Evolutionary conservation across 1,140 invertebrate species (phyloP).

Genomic region (Diachasmimorpha longicaudata): DNA sequence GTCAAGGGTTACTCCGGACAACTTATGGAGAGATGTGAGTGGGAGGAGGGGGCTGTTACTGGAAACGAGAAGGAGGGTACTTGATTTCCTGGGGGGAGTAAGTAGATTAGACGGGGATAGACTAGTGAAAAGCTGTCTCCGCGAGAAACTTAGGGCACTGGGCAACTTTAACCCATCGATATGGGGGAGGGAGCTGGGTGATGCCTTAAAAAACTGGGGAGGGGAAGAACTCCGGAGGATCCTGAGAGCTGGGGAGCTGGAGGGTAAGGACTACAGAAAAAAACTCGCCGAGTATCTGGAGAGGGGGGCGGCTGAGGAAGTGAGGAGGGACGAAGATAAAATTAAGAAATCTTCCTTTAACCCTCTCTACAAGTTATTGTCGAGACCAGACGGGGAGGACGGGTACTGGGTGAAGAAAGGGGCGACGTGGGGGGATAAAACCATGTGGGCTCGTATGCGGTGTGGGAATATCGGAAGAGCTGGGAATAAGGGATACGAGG

Average conservation of each 20-base stretch:
- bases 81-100: background rate
- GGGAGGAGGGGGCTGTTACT: background rate
- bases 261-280: background rate
- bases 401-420: no score
- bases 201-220: background rate
- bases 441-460: no score
- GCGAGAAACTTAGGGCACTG: conserved; percentile 5
- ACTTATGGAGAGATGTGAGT: background rate
- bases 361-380: no score
- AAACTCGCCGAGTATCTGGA: no score
- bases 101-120: conserved; percentile 6
- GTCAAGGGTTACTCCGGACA: background rate
- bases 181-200: background rate
- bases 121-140: conserved; percentile 5
- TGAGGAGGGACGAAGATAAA: no score
- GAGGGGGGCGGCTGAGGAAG: no score
- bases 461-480: no score
- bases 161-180: conserved; percentile 11
- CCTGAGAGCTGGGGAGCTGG: background rate
- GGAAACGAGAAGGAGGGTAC: background rate
- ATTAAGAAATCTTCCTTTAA: no score
- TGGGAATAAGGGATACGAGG: no score
- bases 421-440: no score
- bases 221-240: background rate
- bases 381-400: no score